A percentile compares a stretch with the other conserved stretches of the same genome.
These are phyloP conservation scores for Melipona bicolor DNA, from an alignment of 2,888 invertebrate species.

Conservation along the genomic window DNA sequence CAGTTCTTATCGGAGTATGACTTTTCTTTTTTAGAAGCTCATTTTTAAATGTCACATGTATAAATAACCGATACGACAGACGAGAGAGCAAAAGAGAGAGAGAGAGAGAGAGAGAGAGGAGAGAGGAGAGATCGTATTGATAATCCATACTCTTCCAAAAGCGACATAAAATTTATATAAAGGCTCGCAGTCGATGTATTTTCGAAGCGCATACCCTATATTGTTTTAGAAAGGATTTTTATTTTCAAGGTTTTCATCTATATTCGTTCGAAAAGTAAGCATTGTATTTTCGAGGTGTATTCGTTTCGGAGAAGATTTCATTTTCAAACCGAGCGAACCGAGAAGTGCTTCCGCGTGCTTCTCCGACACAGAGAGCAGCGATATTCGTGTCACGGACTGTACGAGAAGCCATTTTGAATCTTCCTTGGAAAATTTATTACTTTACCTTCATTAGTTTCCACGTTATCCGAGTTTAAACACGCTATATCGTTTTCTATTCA, in stretches of 20 bases:
- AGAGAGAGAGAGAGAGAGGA: background rate
- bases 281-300: background rate
- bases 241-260: background rate
- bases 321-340: background rate
- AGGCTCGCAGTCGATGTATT: background rate
- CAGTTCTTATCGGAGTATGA: slow-evolving; percentile 19
- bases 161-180: slow-evolving; percentile 13
- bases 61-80: slow-evolving; percentile 12
- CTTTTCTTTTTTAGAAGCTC: background rate
- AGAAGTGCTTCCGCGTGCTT: no score
- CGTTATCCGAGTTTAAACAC: slow-evolving; percentile 39
- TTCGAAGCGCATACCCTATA: background rate
- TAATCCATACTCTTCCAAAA: slow-evolving; percentile 11
- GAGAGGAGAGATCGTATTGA: slow-evolving; percentile 3
- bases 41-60: slow-evolving; percentile 27
- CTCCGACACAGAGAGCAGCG: background rate
- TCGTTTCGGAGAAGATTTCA: background rate
- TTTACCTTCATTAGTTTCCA: slow-evolving; percentile 34
- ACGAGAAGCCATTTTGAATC: slow-evolving; percentile 14
- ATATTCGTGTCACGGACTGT: background rate
- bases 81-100: no score
- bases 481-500: slow-evolving; percentile 41
- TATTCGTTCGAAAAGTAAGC: no score
- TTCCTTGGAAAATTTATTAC: slow-evolving; percentile 41
- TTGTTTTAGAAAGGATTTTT: background rate